These are phyloP conservation scores for Drosophila jambulina DNA, from an alignment of 1,140 invertebrate species.

Conservation along the genomic window DNA sequence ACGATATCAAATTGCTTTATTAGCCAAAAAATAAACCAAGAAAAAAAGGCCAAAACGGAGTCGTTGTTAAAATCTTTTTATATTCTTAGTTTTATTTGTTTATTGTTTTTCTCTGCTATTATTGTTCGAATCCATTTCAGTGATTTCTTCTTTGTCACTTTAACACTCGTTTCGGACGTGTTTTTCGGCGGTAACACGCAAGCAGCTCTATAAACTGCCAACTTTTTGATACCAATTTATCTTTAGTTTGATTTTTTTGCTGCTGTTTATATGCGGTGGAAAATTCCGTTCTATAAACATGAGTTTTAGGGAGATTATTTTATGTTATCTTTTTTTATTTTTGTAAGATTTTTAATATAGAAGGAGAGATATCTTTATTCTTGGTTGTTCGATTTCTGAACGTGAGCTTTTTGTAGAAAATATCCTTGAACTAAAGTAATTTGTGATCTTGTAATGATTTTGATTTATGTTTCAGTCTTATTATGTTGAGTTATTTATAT, in stretches of 20 bases:
- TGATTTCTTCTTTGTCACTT: conserved; percentile 52
- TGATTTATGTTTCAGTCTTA: background rate
- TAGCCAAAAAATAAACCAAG: conserved; percentile 56
- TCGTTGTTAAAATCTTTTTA: conserved; percentile 59
- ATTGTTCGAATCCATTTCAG: conserved; percentile 55
- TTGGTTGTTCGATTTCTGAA: background rate
- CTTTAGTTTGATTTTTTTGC: conserved; percentile 23
- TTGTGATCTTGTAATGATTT: background rate
- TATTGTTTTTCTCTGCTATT: conserved; percentile 25
- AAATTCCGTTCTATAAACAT: conserved; percentile 17
- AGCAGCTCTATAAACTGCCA: conserved; percentile 48
- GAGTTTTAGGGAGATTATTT: background rate
- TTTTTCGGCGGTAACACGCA: conserved; percentile 60
- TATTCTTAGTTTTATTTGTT: conserved; percentile 40
- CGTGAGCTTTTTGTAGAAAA: background rate
- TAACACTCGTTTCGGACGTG: conserved; percentile 65
- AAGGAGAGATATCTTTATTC: background rate
- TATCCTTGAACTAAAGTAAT: background rate
- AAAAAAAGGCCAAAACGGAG: conserved; percentile 47
- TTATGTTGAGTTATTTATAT: background rate
- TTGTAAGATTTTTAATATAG: background rate
- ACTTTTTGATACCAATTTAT: conserved; percentile 52
- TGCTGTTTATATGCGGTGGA: conserved; percentile 3
- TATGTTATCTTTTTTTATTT: background rate
- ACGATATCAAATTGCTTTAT: conserved; percentile 82